Conservation (phyloP, 2,888 invertebrate genomes). For the Dasysyrphus albostriatus region DNA sequence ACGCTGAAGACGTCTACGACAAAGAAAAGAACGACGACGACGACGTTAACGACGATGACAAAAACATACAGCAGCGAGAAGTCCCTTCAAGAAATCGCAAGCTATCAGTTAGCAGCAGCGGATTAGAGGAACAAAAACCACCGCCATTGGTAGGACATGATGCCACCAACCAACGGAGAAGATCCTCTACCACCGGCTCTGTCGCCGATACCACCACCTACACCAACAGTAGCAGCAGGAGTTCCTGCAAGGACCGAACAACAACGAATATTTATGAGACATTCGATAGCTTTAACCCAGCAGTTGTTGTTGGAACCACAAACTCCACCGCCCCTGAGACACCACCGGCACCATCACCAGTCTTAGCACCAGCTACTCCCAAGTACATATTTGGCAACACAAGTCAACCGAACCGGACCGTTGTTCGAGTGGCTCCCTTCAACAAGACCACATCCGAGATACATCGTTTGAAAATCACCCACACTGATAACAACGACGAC, state of each 20-base stretch:
- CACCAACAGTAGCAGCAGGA: constrained; percentile 68
- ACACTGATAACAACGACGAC: constrained; percentile 85
- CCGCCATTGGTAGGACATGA: constrained; percentile 48
- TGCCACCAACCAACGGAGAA: constrained; percentile 40
- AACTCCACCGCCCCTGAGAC: constrained; percentile 31
- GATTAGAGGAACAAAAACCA: constrained; percentile 74
- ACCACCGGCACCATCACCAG: constrained; percentile 18
- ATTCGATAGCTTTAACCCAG: constrained; percentile 58
- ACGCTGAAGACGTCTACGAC: constrained; percentile 84
- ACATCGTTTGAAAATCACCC: constrained; percentile 85
- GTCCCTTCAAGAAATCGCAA: constrained; percentile 59
- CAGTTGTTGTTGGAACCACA: constrained; percentile 24
- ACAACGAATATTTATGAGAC: constrained; percentile 73
- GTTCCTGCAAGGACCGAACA: constrained; percentile 58
- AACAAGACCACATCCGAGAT: constrained; percentile 82
- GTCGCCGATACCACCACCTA: constrained; percentile 40
- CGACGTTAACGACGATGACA: constrained; percentile 83
- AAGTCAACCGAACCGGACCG: constrained; percentile 81
- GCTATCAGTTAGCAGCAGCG: constrained; percentile 70
- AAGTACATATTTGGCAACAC: constrained; percentile 57
- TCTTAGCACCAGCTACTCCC: constrained; percentile 21
- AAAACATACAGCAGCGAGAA: constrained; percentile 36
- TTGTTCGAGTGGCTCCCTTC: constrained; percentile 84
- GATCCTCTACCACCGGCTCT: constrained; percentile 27
- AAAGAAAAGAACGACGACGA: constrained; percentile 84